Evolutionary conservation across 2,113 vertebrate species (phyloP).

Genomic region (Todiramphus saurophagus): DNA sequence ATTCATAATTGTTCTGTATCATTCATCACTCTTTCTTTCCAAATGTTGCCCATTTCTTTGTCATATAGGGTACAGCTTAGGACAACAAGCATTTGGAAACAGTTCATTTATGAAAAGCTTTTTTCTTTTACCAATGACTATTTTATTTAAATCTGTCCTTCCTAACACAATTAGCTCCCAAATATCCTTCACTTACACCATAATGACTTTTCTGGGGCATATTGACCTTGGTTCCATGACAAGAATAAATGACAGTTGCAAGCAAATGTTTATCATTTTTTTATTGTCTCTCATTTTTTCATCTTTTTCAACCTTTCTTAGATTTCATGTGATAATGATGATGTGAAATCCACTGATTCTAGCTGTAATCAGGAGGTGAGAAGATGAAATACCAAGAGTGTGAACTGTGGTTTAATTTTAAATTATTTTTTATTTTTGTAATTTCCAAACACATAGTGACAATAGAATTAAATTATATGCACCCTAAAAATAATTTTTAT

Average conservation of each 20-base stretch:
- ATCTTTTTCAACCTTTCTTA: not conserved
- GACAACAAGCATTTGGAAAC: not conserved
- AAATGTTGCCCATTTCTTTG: not conserved
- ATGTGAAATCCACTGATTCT: not conserved
- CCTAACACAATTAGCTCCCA: not conserved
- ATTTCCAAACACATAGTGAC: not conserved
- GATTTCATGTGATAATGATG: accelerated
- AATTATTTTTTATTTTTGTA: not conserved
- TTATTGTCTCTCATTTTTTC: not conserved
- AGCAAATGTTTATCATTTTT: not conserved
- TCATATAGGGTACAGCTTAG: not conserved
- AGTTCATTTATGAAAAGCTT: not conserved
- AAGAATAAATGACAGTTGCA: not conserved
- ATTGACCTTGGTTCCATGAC: not conserved
- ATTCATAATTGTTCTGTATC: not conserved
- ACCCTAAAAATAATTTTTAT: not conserved
- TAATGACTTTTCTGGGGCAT: not conserved
- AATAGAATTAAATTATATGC: not conserved
- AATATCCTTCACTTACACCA: not conserved
- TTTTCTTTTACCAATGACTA: not conserved
- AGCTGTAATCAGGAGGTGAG: not conserved
- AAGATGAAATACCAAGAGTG: not conserved
- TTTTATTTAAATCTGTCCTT: not conserved
- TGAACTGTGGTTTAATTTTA: not conserved
- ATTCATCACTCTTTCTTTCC: not conserved